Percentiles rank a stretch among this genome's conserved stretches.
phyloP scores from a whole-genome alignment of 2,888 invertebrate genomes.

The Petrolisthes manimaculis region DNA sequence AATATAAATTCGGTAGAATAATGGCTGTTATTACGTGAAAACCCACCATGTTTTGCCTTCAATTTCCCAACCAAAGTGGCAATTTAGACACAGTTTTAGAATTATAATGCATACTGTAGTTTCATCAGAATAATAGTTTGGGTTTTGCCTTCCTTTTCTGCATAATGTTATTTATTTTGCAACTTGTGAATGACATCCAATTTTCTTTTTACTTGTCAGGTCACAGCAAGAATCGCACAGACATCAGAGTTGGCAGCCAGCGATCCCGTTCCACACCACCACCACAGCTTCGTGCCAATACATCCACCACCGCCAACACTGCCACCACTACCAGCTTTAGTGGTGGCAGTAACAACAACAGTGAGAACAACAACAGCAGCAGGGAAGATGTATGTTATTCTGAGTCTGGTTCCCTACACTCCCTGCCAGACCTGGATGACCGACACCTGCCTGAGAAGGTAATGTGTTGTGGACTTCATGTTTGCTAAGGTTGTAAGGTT shows the following conservation, averaged over 20 bases:
- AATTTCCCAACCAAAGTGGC: too few relatives aligned
- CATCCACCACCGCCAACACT: constrained; percentile 74
- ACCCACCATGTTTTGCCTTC: too few relatives aligned
- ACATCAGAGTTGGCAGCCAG: constrained; percentile 8
- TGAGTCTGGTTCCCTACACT: constrained; percentile 46
- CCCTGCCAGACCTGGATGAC: constrained; percentile 43
- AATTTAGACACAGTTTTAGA: too few relatives aligned
- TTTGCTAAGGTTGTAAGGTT: too few relatives aligned
- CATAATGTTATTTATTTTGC: too few relatives aligned
- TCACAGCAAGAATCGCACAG: not conserved
- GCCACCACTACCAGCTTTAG: constrained; percentile 73
- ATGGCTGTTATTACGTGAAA: not conserved
- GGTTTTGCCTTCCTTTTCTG: too few relatives aligned
- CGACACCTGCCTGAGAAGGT: constrained; percentile 50
- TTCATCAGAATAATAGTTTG: too few relatives aligned
- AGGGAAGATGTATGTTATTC: constrained; percentile 29
- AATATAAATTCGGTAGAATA: not conserved
- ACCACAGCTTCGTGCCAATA: constrained; percentile 27
- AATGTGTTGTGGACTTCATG: too few relatives aligned
- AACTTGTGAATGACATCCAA: too few relatives aligned
- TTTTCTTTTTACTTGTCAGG: not conserved
- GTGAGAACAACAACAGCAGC: not conserved
- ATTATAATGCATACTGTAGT: too few relatives aligned
- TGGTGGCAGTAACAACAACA: constrained; percentile 69
- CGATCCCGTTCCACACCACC: constrained; percentile 45